These are phyloP conservation scores for Patella pellucida DNA, from an alignment of 2,888 invertebrate species.

Conservation along the genomic window DNA sequence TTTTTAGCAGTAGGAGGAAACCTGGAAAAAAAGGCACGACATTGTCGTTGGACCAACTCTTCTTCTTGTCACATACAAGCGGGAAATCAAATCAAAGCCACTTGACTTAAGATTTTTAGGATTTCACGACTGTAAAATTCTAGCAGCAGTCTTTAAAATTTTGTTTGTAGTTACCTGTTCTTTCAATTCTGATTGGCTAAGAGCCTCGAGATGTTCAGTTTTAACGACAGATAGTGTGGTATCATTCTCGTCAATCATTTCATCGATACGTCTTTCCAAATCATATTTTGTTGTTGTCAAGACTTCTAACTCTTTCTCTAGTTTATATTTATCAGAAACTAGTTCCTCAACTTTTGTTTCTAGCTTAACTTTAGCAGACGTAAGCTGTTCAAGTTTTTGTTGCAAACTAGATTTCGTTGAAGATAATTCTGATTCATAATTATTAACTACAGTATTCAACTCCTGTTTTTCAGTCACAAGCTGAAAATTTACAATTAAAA, in stretches of 20 bases:
- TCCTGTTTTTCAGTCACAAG: not conserved
- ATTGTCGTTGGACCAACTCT: no score
- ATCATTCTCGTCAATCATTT: slow-evolving; percentile 44
- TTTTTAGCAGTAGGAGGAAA: no score
- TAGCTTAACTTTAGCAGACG: not conserved
- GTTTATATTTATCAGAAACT: slow-evolving; percentile 34
- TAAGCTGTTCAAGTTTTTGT: not conserved
- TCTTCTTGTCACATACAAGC: no score
- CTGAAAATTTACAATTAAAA: not conserved
- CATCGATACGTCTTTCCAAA: slow-evolving; percentile 45
- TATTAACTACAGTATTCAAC: not conserved
- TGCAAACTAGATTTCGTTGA: not conserved
- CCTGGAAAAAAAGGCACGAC: no score
- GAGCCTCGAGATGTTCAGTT: slow-evolving; percentile 39
- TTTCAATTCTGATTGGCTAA: slow-evolving; percentile 39
- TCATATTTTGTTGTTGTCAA: slow-evolving; percentile 40
- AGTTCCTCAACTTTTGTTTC: not conserved
- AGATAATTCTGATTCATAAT: slow-evolving; percentile 9
- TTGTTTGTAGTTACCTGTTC: slow-evolving; percentile 34
- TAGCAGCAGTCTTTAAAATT: not conserved
- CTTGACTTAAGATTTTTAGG: no score
- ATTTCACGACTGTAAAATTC: no score
- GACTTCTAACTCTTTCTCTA: slow-evolving; percentile 39
- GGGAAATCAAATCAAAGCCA: no score
- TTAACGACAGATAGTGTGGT: slow-evolving; percentile 43